A percentile compares a stretch with the other conserved stretches of the same genome.
These are phyloP conservation scores for Lasioglossum morio DNA, from an alignment of 2,888 invertebrate species.

Conservation along the genomic window DNA sequence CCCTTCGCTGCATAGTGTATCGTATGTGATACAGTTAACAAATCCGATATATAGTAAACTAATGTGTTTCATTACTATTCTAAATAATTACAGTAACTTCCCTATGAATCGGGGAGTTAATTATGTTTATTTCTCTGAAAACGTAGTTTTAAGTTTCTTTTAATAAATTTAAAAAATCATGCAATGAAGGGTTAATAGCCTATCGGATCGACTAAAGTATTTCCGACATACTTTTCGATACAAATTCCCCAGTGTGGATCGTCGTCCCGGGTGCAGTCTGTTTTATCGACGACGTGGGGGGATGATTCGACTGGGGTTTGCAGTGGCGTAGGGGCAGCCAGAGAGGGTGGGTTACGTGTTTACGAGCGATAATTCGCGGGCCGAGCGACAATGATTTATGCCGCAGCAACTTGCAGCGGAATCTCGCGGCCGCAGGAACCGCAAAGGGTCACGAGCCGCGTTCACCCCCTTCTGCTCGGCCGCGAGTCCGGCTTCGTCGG, in stretches of 20 bases:
- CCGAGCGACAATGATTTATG: slow-evolving; percentile 68
- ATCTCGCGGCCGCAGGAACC: slow-evolving; percentile 66
- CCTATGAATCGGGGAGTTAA: too few species aligned
- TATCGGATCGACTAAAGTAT: background rate
- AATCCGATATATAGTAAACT: too few species aligned
- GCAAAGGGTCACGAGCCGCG: slow-evolving; percentile 60
- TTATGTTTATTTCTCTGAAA: too few species aligned
- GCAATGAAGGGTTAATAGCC: too few species aligned
- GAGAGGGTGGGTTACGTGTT: slow-evolving; percentile 44
- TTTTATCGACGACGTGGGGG: background rate
- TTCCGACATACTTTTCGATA: background rate
- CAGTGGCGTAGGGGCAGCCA: background rate
- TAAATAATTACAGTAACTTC: too few species aligned
- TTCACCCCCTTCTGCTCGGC: background rate
- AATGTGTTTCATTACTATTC: too few species aligned
- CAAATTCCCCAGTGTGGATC: background rate
- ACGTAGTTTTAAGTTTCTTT: too few species aligned
- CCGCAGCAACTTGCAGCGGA: slow-evolving; percentile 56
- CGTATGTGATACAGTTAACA: too few species aligned
- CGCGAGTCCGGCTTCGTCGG: slow-evolving; percentile 48
- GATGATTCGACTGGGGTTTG: background rate
- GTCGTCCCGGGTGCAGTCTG: background rate
- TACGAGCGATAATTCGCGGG: slow-evolving; percentile 59
- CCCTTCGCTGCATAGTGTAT: too few species aligned
- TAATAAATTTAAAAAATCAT: too few species aligned